Evolutionary conservation across 1,140 invertebrate genomes (phyloP), one percentile per base, ranked within the genome.

Genomic region (Sesamia nonagrioides): DNA sequence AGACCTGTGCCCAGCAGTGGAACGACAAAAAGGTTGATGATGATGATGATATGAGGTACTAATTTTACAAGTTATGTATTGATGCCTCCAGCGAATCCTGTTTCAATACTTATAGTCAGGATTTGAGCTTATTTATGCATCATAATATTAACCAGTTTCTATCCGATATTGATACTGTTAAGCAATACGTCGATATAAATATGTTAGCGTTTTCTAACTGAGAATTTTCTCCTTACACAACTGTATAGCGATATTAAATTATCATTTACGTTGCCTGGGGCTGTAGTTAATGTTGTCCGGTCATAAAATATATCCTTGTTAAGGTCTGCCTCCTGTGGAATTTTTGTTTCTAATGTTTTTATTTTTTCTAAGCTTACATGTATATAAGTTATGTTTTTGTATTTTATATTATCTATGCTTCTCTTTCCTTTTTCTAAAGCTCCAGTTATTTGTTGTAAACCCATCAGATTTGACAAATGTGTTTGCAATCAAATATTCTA

Each of bases 171-270:
- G 42, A 68, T 68, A 68, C 63, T 68, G 27, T 61, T 50, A 68
- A 68, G 63, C 63, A 68, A 68, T 68, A 68, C 35, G 42, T 68
- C 63, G 40, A 50, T n/a, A 66, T 66, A 66, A 68, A 68, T 68
- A 68, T 68, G 42, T 48, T 68, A 13, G 42, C 21, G 42, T 42
- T 68, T 68, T 68, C 63, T 42, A 68, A 68, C 63, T 11, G 18
- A 48, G 1, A 42, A 68, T 68, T 68, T 68, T 68, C 63, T 71
- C 45, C 27, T 63, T 42, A 21, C 17, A 42, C 48, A 35, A 54
- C n/a, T 52, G 18, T 37, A 54, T 71, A 35, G 9, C 11, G 48
- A 52, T 73, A 42, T 73, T 73, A 73, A 73, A 73, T 73, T 73
- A 73, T 73, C 54, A 73, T 73, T 72, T 56, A 73, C 37, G 35